A percentile compares a stretch with the other conserved stretches of the same genome.
These are phyloP conservation scores for Zapus hudsonius DNA, from an alignment of 2,113 vertebrate genomes.

Conservation along the genomic window DNA sequence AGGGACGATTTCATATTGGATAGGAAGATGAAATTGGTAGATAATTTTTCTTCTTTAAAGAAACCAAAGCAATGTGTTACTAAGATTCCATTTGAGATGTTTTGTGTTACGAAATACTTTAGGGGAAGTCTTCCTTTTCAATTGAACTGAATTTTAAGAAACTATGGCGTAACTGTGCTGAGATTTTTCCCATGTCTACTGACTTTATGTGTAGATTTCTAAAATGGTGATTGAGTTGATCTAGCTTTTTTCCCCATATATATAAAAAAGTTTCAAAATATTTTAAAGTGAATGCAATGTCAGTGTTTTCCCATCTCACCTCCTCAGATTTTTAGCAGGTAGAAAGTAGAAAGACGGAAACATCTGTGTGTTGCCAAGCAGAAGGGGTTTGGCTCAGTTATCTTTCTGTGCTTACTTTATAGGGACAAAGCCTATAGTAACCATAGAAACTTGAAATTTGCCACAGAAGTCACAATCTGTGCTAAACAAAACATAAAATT, in stretches of 20 bases:
- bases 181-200: not conserved
- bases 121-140: conserved; percentile 33
- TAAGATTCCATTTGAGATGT: conserved; percentile 13
- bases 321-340: not conserved
- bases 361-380: not conserved
- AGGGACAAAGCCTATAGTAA: not conserved
- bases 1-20: not conserved
- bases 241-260: not conserved
- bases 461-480: not conserved
- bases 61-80: conserved; percentile 23
- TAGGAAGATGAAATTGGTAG: not conserved
- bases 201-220: not conserved
- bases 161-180: not conserved
- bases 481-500: not conserved
- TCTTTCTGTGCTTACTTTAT: not conserved
- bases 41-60: not conserved
- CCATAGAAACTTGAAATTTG: not conserved
- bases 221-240: not conserved
- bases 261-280: not conserved
- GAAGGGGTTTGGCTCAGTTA: not conserved
- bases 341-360: not conserved
- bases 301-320: not conserved
- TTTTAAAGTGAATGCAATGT: not conserved
- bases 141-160: conserved; percentile 40
- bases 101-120: conserved; percentile 43